phyloP scores from a whole-genome alignment of 2,797 vertebrate genomes.

The Lutjanus argentimaculatus region DNA sequence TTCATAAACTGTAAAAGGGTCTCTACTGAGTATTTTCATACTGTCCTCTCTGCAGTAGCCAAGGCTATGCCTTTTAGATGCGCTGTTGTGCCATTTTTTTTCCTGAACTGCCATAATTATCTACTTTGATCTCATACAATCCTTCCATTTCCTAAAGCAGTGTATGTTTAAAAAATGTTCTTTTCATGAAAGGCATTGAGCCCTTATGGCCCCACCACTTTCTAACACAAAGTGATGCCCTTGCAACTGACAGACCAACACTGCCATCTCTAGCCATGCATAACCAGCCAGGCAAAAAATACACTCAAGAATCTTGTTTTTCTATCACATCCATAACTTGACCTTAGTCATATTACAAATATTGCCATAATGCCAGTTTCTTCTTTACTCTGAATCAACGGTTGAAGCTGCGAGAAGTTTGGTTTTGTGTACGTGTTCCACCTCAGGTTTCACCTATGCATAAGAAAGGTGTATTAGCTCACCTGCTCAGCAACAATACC shows the following conservation, averaged over 20 bases:
- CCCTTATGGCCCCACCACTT: no score
- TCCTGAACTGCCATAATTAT: no score
- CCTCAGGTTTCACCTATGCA: constrained; percentile 51
- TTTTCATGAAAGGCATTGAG: no score
- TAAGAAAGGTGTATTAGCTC: constrained; percentile 83
- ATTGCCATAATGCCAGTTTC: not conserved
- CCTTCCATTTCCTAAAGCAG: no score
- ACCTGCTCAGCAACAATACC: constrained; percentile 84
- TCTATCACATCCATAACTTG: constrained; percentile 36
- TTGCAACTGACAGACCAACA: not conserved
- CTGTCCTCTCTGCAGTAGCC: no score
- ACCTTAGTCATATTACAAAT: constrained; percentile 4
- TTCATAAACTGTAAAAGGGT: no score
- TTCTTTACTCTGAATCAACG: not conserved
- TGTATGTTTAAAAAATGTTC: no score
- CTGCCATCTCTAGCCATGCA: not conserved
- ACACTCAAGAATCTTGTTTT: not conserved
- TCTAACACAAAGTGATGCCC: no score
- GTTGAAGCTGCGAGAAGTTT: not conserved
- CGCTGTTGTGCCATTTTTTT: no score
- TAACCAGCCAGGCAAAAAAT: not conserved
- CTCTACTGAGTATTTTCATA: no score
- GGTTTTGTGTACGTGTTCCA: constrained; percentile 71
- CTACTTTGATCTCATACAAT: no score
- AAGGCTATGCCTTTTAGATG: no score